Conservation (phyloP, 2,888 invertebrate genomes). For the Willowsia nigromaculata region DNA sequence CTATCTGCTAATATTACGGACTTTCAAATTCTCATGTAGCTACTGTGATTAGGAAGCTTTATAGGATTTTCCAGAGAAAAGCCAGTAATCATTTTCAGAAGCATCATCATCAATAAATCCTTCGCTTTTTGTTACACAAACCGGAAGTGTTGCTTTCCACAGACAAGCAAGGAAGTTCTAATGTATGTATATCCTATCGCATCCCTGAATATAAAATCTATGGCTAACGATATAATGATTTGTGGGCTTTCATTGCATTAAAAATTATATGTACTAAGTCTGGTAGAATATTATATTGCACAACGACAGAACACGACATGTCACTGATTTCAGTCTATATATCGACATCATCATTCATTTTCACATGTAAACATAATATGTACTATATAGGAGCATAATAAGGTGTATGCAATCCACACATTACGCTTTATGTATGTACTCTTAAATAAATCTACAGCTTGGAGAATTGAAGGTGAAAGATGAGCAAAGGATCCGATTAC, state of each 20-base stretch:
- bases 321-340: not conserved
- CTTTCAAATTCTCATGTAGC: not conserved
- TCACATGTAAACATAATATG: too few species aligned
- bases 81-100: not conserved
- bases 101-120: slow-evolving; percentile 4
- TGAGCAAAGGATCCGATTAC: slow-evolving; percentile 48
- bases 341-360: slow-evolving; percentile 27
- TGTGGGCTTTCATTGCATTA: not conserved
- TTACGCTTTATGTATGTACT: too few species aligned
- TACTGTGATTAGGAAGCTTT: not conserved
- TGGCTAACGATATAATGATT: slow-evolving; percentile 13
- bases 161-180: not conserved
- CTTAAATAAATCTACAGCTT: too few species aligned
- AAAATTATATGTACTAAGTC: not conserved
- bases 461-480: slow-evolving; percentile 34
- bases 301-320: not conserved
- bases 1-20: not conserved
- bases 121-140: not conserved
- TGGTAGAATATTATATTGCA: not conserved
- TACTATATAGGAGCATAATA: too few species aligned
- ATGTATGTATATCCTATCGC: too few species aligned
- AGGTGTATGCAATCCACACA: too few species aligned
- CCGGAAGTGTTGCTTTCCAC: not conserved
- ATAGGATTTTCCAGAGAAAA: not conserved
- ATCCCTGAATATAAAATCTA: not conserved